Conservation (phyloP, 2,797 vertebrate genomes). For the Allenopithecus nigroviridis region DNA sequence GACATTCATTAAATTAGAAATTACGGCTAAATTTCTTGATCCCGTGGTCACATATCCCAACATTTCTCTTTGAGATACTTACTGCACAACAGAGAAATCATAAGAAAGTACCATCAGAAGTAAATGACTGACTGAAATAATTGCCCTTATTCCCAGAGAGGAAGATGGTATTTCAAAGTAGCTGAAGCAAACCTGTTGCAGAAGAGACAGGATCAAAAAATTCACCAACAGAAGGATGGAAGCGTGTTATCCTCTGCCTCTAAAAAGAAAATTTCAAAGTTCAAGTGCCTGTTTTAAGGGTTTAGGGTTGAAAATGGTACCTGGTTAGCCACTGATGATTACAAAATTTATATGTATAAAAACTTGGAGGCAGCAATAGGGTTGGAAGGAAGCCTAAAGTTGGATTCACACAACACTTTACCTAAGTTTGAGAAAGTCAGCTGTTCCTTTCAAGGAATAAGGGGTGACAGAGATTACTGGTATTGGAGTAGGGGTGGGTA, state of each 20-base stretch:
- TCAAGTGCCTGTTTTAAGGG: background rate
- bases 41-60: background rate
- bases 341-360: background rate
- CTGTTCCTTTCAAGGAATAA: background rate
- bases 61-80: background rate
- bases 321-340: background rate
- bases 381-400: background rate
- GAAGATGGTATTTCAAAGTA: conserved; percentile 40
- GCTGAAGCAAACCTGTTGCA: background rate
- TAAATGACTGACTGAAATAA: background rate
- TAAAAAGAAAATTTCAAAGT: conserved; percentile 10
- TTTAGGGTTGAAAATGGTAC: conserved; percentile 7
- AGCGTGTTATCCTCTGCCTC: background rate
- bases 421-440: background rate
- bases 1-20: background rate
- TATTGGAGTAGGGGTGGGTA: background rate
- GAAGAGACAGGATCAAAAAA: background rate
- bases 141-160: background rate
- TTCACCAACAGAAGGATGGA: background rate
- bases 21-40: background rate
- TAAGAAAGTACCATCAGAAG: background rate
- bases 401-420: background rate
- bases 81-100: background rate
- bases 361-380: background rate
- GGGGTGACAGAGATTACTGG: background rate